phyloP scores from a whole-genome alignment of 2,888 invertebrate species.

The Eudasyphora cyanicolor region DNA sequence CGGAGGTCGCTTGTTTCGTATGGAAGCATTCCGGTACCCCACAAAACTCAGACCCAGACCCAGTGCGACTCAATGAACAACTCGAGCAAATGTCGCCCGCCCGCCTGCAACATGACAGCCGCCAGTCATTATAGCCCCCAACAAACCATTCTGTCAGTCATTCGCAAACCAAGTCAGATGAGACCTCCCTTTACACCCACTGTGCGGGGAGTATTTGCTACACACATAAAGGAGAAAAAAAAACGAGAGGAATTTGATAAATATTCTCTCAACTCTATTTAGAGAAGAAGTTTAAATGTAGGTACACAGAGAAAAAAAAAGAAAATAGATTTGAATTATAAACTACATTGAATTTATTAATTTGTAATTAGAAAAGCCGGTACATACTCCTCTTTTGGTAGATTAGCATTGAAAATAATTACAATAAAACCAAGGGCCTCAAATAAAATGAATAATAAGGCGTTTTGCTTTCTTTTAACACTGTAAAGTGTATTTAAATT shows the following conservation, averaged over 20 bases:
- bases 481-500: too few relatives aligned
- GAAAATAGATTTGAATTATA: too few relatives aligned
- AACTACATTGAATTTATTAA: too few relatives aligned
- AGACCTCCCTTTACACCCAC: background rate
- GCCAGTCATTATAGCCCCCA: constrained; percentile 45
- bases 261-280: constrained; percentile 56
- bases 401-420: too few relatives aligned
- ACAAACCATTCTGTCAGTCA: constrained; percentile 23
- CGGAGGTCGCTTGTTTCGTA: constrained; percentile 11
- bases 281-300: constrained; percentile 16
- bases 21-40: constrained; percentile 10
- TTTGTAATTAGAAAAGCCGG: too few relatives aligned
- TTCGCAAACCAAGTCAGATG: background rate
- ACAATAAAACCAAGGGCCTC: too few relatives aligned
- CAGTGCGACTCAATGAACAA: constrained; percentile 34
- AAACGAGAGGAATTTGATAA: constrained; percentile 56
- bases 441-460: too few relatives aligned
- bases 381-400: too few relatives aligned
- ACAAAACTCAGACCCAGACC: background rate
- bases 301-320: too few relatives aligned
- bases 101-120: constrained; percentile 59
- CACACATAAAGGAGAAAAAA: background rate
- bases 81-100: constrained; percentile 47
- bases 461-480: too few relatives aligned
- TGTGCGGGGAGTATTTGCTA: background rate